These are phyloP conservation scores for Aegotheles bennettii DNA, from an alignment of 2,113 vertebrate species.

Conservation along the genomic window DNA sequence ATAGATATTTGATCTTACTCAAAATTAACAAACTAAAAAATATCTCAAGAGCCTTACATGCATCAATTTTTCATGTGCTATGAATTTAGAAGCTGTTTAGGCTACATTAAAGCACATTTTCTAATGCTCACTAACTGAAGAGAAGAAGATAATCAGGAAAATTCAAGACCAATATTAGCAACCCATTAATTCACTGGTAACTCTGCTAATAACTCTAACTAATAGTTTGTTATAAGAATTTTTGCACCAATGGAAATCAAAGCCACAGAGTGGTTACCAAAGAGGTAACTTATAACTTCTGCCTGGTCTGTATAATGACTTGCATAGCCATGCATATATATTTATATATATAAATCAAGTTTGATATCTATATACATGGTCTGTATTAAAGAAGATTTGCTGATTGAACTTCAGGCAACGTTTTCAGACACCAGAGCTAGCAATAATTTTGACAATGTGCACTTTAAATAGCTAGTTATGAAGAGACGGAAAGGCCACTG, in stretches of 20 bases:
- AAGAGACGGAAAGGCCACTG: background rate
- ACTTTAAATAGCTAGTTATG: background rate
- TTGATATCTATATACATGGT: background rate
- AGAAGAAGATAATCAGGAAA: background rate
- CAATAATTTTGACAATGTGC: background rate
- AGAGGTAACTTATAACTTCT: background rate
- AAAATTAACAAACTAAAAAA: background rate
- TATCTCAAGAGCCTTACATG: background rate
- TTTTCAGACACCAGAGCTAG: background rate
- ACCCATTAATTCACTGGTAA: background rate
- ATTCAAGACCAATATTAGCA: background rate
- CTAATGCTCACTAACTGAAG: background rate
- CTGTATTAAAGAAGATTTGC: background rate
- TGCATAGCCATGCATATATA: background rate
- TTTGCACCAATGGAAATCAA: background rate
- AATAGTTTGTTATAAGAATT: background rate
- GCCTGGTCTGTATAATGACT: background rate
- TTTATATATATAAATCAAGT: background rate
- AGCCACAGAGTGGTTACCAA: background rate
- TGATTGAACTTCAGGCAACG: background rate
- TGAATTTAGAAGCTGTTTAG: background rate
- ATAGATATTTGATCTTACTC: background rate
- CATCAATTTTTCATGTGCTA: background rate
- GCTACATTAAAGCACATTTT: background rate
- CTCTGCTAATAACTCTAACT: background rate